These are phyloP conservation scores for Idaea dimidiata DNA, from an alignment of 2,888 invertebrate species.

Conservation along the genomic window DNA sequence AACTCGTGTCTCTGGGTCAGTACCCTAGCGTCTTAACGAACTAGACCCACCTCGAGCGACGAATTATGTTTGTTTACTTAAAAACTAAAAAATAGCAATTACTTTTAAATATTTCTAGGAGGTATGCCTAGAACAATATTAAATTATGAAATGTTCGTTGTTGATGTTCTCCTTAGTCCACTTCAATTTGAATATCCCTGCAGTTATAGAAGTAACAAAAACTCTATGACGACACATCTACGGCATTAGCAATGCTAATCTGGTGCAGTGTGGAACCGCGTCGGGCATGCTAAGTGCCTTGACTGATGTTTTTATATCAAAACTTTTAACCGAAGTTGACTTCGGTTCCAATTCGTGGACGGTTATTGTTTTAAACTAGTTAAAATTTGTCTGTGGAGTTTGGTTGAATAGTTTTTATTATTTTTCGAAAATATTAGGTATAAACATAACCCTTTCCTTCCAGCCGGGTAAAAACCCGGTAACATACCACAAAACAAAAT, in stretches of 20 bases:
- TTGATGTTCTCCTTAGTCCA: background rate
- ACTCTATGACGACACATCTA: constrained; percentile 28
- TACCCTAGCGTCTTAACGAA: no score
- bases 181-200: background rate
- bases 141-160: background rate
- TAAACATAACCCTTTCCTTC: no score
- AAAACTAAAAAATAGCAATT: no score
- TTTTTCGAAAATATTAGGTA: no score
- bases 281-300: constrained; percentile 40
- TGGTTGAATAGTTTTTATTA: background rate
- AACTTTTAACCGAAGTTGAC: constrained; percentile 35
- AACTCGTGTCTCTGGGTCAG: no score
- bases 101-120: no score
- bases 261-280: constrained; percentile 37
- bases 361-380: constrained; percentile 5
- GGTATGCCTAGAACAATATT: no score
- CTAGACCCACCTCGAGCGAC: no score
- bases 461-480: no score
- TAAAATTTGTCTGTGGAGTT: background rate
- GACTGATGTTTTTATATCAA: constrained; percentile 50
- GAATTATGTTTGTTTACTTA: no score
- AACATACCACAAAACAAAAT: no score
- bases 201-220: constrained; percentile 30
- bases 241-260: constrained; percentile 66
- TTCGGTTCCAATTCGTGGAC: constrained; percentile 32